Percentiles rank a stretch among this genome's conserved stretches.
Evolutionary conservation across 2,113 vertebrate genomes (phyloP).

Genomic region (Patagioenas fasciata): DNA sequence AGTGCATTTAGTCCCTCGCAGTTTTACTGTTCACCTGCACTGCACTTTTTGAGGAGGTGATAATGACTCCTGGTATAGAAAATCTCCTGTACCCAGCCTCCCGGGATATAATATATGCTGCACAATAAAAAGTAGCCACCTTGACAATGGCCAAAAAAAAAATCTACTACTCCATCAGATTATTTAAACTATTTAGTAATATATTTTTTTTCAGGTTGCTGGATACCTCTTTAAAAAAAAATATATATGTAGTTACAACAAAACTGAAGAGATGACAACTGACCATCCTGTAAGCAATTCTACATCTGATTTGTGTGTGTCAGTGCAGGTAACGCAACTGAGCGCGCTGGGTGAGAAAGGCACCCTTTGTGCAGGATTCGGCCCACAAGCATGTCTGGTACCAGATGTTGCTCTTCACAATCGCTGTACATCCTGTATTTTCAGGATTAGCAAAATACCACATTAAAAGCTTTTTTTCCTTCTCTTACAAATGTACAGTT

Average conservation of each 20-base stretch:
- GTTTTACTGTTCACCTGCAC: conserved; percentile 21
- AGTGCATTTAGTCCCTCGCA: background rate
- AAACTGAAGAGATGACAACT: background rate
- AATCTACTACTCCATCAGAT: background rate
- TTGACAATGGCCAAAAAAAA: background rate
- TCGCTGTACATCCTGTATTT: background rate
- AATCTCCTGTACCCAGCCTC: background rate
- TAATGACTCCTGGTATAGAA: background rate
- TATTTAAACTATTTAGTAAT: background rate
- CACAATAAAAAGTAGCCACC: background rate
- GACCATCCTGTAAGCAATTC: background rate
- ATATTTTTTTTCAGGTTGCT: background rate
- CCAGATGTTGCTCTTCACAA: background rate
- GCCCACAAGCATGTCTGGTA: background rate
- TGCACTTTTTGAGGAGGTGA: conserved; percentile 16
- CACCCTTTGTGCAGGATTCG: background rate
- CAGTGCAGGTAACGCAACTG: background rate
- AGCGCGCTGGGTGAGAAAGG: background rate
- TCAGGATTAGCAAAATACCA: background rate
- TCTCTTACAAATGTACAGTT: background rate
- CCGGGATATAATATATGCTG: background rate
- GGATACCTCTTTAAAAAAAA: background rate
- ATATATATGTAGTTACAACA: background rate
- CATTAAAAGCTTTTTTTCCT: background rate
- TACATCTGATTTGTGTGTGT: rapidly evolving